A percentile compares a stretch with the other conserved stretches of the same genome.
phyloP scores from a whole-genome alignment of 2,888 invertebrate species.

The Margaritifera margaritifera region DNA sequence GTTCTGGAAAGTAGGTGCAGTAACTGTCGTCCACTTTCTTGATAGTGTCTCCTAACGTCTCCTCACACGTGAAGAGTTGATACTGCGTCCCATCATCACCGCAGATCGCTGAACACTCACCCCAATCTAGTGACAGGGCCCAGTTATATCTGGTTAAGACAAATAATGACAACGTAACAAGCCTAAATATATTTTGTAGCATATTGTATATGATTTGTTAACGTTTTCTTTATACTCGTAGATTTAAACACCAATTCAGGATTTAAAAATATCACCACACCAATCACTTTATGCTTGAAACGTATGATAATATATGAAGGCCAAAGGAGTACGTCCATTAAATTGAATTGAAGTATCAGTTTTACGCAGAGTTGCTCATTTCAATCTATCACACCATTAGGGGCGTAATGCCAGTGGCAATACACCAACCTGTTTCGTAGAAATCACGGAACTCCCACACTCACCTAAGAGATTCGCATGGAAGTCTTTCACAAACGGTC shows the following conservation, averaged over 20 bases:
- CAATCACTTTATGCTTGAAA: too few species aligned
- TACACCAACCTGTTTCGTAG: background rate
- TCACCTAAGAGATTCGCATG: slow-evolving; percentile 43
- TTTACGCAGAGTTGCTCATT: background rate
- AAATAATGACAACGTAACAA: background rate
- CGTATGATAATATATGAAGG: too few species aligned
- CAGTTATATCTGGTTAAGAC: slow-evolving; percentile 45
- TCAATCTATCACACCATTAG: background rate
- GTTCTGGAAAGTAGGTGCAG: slow-evolving; percentile 27
- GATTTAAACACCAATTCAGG: too few species aligned
- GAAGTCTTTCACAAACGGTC: slow-evolving; percentile 42
- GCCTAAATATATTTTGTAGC: background rate
- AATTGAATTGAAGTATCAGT: background rate
- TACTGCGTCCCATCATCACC: slow-evolving; percentile 41
- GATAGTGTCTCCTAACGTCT: slow-evolving; percentile 1
- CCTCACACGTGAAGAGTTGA: slow-evolving; percentile 35
- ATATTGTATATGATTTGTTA: too few species aligned
- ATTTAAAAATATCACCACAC: too few species aligned
- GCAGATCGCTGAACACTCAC: slow-evolving; percentile 49
- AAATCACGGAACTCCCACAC: background rate
- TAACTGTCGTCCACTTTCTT: slow-evolving; percentile 6
- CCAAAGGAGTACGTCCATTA: too few species aligned
- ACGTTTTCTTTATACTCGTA: too few species aligned
- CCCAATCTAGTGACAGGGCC: slow-evolving; percentile 49
- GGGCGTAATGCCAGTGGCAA: background rate